Conservation (phyloP, 2,888 invertebrate species). For the Thelaira solivaga region DNA sequence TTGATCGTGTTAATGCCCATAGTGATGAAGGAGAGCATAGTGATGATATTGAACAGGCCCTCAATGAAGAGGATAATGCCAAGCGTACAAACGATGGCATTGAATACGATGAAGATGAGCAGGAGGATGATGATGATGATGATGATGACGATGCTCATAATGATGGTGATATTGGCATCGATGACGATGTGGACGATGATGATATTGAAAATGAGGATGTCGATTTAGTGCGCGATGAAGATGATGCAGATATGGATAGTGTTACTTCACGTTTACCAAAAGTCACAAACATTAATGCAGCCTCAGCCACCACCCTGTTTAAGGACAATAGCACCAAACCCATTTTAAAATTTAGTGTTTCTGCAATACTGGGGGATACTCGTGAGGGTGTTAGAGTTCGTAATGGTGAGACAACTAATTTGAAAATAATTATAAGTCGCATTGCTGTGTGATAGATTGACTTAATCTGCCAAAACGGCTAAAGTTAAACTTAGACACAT, state of each 20-base stretch:
- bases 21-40: slow-evolving; percentile 70
- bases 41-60: slow-evolving; percentile 67
- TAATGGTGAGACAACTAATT: slow-evolving; percentile 73
- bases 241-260: slow-evolving; percentile 47
- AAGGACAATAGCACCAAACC: slow-evolving; percentile 81
- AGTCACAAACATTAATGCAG: slow-evolving; percentile 65
- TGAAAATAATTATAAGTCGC: background rate
- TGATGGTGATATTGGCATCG: slow-evolving; percentile 67
- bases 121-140: slow-evolving; percentile 39
- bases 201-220: slow-evolving; percentile 67
- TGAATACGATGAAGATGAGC: slow-evolving; percentile 67
- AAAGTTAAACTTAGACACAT: no score
- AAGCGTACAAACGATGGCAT: slow-evolving; percentile 49
- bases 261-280: slow-evolving; percentile 69
- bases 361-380: slow-evolving; percentile 87
- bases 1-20: slow-evolving; percentile 62
- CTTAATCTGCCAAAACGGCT: no score
- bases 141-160: slow-evolving; percentile 53
- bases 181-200: slow-evolving; percentile 68
- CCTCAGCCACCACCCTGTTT: slow-evolving; percentile 71
- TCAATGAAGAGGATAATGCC: slow-evolving; percentile 56
- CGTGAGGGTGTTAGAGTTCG: slow-evolving; percentile 77
- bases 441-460: background rate
- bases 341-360: slow-evolving; percentile 93
- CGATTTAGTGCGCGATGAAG: slow-evolving; percentile 50